These are phyloP conservation scores for Dicycla oo DNA, from an alignment of 2,888 invertebrate species.

Conservation along the genomic window DNA sequence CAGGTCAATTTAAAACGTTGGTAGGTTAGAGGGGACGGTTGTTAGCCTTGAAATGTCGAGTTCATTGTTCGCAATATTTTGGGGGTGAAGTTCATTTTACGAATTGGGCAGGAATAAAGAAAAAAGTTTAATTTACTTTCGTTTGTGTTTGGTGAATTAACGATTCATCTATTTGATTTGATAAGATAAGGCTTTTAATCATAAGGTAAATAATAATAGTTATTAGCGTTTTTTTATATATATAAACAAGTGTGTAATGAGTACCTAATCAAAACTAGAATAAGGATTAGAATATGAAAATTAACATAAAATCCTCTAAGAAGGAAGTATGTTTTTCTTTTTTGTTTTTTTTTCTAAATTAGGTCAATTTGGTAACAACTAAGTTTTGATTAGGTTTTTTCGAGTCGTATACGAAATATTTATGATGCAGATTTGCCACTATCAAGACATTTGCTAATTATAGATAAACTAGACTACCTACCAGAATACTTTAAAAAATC, in stretches of 20 bases:
- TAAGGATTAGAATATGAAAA: too few species aligned
- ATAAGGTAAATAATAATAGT: too few species aligned
- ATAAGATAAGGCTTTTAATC: too few species aligned
- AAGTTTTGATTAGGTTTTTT: not conserved
- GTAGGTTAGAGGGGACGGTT: constrained; percentile 8
- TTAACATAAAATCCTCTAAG: not conserved
- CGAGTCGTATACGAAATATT: not conserved
- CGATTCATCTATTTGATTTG: too few species aligned
- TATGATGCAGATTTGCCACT: not conserved
- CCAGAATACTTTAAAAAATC: too few species aligned
- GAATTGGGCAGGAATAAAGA: too few species aligned
- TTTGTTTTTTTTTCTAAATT: too few species aligned
- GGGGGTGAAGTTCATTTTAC: constrained; percentile 18
- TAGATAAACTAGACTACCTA: not conserved
- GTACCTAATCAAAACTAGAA: not conserved
- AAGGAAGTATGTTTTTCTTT: not conserved
- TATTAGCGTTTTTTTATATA: too few species aligned
- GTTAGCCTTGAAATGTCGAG: constrained; percentile 26
- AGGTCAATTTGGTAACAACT: not conserved
- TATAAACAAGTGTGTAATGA: too few species aligned
- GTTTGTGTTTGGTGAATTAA: not conserved
- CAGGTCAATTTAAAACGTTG: constrained; percentile 2
- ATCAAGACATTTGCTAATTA: not conserved
- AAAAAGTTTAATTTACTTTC: not conserved
- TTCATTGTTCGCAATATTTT: constrained; percentile 24